These are phyloP conservation scores for Calameuta pallipes DNA, from an alignment of 2,888 invertebrate species.

Conservation along the genomic window DNA sequence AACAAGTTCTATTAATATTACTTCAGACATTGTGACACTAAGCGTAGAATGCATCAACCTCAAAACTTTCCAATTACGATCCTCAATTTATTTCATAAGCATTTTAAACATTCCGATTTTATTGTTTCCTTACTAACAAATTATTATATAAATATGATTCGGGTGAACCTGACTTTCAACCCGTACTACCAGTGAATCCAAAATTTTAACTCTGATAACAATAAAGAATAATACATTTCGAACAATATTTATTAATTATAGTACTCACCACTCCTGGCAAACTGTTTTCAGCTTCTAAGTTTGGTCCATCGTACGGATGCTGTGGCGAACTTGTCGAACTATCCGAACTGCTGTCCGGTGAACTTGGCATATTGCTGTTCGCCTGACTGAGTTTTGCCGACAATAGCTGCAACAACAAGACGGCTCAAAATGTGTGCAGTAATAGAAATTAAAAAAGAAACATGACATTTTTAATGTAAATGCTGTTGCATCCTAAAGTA, in stretches of 20 bases:
- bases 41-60: too few species aligned
- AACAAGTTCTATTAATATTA: neutral
- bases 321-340: slow-evolving; percentile 94
- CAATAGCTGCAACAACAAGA: slow-evolving; percentile 69
- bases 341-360: slow-evolving; percentile 94
- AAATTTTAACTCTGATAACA: neutral
- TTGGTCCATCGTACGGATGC: slow-evolving; percentile 83
- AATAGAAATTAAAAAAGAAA: neutral
- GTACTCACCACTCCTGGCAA: slow-evolving; percentile 88
- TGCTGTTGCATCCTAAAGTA: too few species aligned
- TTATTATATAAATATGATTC: neutral
- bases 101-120: too few species aligned
- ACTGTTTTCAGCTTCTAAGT: slow-evolving; percentile 86
- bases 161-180: neutral
- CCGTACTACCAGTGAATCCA: neutral
- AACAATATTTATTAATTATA: too few species aligned
- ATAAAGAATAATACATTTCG: too few species aligned
- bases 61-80: too few species aligned
- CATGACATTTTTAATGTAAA: too few species aligned
- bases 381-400: slow-evolving; percentile 83
- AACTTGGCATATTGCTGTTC: slow-evolving; percentile 78
- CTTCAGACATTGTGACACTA: too few species aligned
- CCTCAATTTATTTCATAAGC: too few species aligned
- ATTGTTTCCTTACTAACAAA: too few species aligned
- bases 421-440: neutral